A percentile compares a stretch with the other conserved stretches of the same genome.
Conservation (phyloP, 2,888 invertebrate species). For the Yponomeuta evonymella region DNA sequence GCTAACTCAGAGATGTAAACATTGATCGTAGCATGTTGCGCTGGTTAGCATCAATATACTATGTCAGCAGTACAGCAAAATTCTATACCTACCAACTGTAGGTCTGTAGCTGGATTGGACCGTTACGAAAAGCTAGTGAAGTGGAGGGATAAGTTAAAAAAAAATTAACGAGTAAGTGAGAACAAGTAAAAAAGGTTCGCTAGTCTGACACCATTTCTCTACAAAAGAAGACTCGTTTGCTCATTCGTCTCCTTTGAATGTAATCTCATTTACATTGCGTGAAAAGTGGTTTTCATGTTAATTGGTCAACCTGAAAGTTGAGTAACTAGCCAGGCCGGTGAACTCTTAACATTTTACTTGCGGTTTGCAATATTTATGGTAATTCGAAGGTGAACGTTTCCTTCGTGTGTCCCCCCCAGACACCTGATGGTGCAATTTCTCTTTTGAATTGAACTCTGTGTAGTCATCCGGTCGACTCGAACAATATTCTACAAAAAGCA, state of each 20-base stretch:
- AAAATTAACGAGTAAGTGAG: neutral
- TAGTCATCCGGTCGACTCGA: no score
- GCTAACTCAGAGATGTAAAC: no score
- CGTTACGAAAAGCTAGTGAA: neutral
- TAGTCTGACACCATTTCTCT: neutral
- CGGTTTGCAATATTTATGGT: slow-evolving; percentile 1
- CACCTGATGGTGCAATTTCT: neutral
- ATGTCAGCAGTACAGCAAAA: no score
- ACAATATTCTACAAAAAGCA: neutral
- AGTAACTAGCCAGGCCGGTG: neutral
- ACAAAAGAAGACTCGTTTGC: neutral
- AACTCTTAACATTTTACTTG: slow-evolving; percentile 3
- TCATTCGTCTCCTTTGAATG: neutral
- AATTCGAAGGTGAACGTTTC: neutral
- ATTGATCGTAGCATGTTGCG: no score
- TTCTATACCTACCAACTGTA: no score
- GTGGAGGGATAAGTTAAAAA: neutral
- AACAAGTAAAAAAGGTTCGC: neutral
- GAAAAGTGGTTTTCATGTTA: slow-evolving; percentile 1
- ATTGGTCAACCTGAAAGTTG: neutral
- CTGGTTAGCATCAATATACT: no score
- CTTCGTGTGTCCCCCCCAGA: neutral
- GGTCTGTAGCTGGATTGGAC: no score
- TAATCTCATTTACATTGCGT: neutral
- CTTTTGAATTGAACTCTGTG: neutral